Evolutionary conservation across 2,113 vertebrate species (phyloP).

Genomic region (Gnathonemus echidnorhynchus): DNA sequence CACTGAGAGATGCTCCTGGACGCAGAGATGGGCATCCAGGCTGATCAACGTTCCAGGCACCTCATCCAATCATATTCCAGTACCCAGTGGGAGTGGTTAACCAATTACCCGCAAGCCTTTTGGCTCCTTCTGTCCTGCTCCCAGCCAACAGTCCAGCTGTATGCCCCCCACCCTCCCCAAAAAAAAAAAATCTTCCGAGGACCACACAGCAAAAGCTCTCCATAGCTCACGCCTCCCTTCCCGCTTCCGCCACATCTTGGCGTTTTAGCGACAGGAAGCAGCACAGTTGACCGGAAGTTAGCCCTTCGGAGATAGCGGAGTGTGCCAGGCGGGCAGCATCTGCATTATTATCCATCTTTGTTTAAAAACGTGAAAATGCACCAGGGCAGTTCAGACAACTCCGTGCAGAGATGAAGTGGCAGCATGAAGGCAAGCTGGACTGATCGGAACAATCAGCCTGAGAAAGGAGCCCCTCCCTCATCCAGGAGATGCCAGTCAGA

Average conservation of each 20-base stretch:
- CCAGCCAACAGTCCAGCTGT: conserved; percentile 63
- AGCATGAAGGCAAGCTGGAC: neutral
- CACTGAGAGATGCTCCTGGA: conserved; percentile 17
- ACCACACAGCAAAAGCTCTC: conserved; percentile 13
- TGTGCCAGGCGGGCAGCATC: neutral
- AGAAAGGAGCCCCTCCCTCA: conserved; percentile 10
- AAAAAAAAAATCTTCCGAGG: conserved; percentile 26
- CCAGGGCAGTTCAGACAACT: neutral
- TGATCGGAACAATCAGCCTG: neutral
- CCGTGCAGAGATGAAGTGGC: neutral
- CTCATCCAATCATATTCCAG: conserved; percentile 21
- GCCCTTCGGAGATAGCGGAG: neutral
- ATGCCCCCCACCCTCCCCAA: conserved; percentile 35
- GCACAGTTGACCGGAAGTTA: neutral
- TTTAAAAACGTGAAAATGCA: neutral
- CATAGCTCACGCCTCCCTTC: neutral
- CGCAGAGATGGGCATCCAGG: conserved; percentile 15
- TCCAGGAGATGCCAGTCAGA: neutral
- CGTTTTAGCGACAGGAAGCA: neutral
- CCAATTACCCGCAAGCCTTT: conserved; percentile 21
- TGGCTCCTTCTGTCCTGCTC: conserved; percentile 29
- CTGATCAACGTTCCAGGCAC: conserved; percentile 23
- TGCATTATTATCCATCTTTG: neutral
- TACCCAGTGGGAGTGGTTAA: conserved; percentile 28
- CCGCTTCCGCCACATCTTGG: neutral